Conservation (phyloP, 2,888 invertebrate genomes). For the Amiota mariae region DNA sequence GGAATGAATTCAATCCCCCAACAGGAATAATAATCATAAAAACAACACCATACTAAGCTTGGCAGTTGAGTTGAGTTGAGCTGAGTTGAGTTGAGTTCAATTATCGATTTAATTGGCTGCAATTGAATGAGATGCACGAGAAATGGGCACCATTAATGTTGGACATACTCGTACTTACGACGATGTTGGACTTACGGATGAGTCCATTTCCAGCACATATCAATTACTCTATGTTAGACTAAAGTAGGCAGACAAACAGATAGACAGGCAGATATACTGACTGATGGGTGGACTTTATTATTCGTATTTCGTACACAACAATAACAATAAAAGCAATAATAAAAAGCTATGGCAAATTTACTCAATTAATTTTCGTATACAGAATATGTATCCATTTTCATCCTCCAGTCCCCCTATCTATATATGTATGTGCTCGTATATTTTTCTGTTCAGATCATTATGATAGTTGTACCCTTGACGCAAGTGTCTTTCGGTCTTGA, state of each 20-base stretch:
- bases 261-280: too few species aligned
- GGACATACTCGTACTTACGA: slow-evolving; percentile 13
- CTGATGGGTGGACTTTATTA: neutral
- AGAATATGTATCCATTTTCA: too few species aligned
- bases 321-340: neutral
- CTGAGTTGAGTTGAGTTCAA: slow-evolving; percentile 17
- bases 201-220: slow-evolving; percentile 12
- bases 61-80: neutral
- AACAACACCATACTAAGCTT: slow-evolving; percentile 39
- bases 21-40: slow-evolving; percentile 42
- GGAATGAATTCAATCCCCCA: neutral
- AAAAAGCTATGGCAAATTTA: slow-evolving; percentile 48
- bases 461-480: too few species aligned
- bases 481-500: slow-evolving; percentile 1
- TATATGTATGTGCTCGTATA: too few species aligned
- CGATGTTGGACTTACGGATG: slow-evolving; percentile 5
- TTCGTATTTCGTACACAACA: slow-evolving; percentile 25
- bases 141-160: neutral
- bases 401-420: too few species aligned
- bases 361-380: slow-evolving; percentile 52
- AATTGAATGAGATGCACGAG: slow-evolving; percentile 47
- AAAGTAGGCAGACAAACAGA: too few species aligned
- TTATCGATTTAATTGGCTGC: slow-evolving; percentile 62
- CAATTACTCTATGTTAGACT: slow-evolving; percentile 5
- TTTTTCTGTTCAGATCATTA: too few species aligned